Percentiles rank a stretch among this genome's conserved stretches.
phyloP scores from a whole-genome alignment of 2,888 invertebrate species.

The Acronicta aceris region DNA sequence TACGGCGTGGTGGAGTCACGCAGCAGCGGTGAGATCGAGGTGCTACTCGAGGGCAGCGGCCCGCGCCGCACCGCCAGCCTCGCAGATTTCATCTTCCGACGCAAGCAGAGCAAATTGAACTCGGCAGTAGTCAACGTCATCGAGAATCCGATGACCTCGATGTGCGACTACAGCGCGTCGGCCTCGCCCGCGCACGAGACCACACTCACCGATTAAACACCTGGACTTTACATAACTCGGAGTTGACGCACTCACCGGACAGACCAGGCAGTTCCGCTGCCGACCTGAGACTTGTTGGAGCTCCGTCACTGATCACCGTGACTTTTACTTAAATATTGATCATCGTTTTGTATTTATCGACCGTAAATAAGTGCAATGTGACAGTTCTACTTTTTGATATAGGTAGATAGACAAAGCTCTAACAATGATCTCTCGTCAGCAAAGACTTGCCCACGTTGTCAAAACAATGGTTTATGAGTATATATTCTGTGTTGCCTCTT shows the following conservation, averaged over 20 bases:
- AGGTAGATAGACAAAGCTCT: conserved; percentile 8
- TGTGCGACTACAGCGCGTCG: conserved; percentile 46
- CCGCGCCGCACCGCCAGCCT: conserved; percentile 69
- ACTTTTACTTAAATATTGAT: conserved; percentile 11
- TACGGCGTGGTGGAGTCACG: conserved; percentile 57
- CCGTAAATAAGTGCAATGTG: conserved; percentile 6
- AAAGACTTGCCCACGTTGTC: conserved; percentile 6
- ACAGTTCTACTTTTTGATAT: conserved; percentile 17
- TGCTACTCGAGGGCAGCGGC: conserved; percentile 51
- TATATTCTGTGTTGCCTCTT: not conserved
- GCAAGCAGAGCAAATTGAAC: conserved; percentile 51
- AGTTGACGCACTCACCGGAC: conserved; percentile 5
- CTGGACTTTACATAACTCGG: not conserved
- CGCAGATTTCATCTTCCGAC: conserved; percentile 66
- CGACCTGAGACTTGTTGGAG: not conserved
- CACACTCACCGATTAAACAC: conserved; percentile 19
- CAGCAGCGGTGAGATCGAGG: conserved; percentile 68
- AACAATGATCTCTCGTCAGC: conserved; percentile 2
- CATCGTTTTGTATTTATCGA: conserved; percentile 24
- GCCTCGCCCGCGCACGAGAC: conserved; percentile 22
- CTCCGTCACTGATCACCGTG: conserved; percentile 1
- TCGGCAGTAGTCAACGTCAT: conserved; percentile 69
- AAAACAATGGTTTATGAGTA: conserved; percentile 14
- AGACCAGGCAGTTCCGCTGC: conserved; percentile 2
- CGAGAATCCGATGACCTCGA: conserved; percentile 79